Evolutionary conservation across 2,888 invertebrate species (phyloP), one percentile per base, ranked within the genome.

Genomic region (Lypha dubia): DNA sequence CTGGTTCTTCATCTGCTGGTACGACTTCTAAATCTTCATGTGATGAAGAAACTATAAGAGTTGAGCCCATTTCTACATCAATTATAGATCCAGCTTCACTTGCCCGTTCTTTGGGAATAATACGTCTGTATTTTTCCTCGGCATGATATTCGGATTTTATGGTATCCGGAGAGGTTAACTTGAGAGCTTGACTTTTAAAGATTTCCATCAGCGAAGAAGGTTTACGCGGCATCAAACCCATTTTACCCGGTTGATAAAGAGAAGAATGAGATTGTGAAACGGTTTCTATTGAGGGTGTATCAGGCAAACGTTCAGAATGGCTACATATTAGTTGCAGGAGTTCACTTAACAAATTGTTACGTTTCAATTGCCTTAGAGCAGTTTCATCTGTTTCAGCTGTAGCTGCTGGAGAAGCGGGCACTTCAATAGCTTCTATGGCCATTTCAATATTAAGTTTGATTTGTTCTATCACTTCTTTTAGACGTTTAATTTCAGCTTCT

Each of bases 201-300:
- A 90, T 87, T n/a, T 91, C 89, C 73, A 89, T 75, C 5, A 89
- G 76, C 0, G 88, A 87, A 20, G 90, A 88, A 0, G 90, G 88
- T 0, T 82, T 53, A 8, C 87, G 85, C 0, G 95, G 95, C 84
- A 95, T 92, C 86, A 95, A 95, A 9, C 95, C 95, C 80, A 95
- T 93, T 89, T 95, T 95, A 13, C 95, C 95, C 86, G 94, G 93
- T 65, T 93, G 92, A 87, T 95, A 95, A 24, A 94, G 7, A 49
- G 93, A 93, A 0, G 89, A 88, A 1, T 87, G 87, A 0, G 89
- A 89, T 13, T 89, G 88, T 1, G 89, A 88, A 32, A 92, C 88
- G 1, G 92, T 89, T 20, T 89, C 89, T 46, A 88, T 79, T 0
- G 91, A 90, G 58, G 94, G 93, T 1, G 90, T 88, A 0, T 87